Percentiles rank a stretch among this genome's conserved stretches.
Evolutionary conservation across 2,888 invertebrate genomes (phyloP).

Genomic region (Syrista parreyssii): DNA sequence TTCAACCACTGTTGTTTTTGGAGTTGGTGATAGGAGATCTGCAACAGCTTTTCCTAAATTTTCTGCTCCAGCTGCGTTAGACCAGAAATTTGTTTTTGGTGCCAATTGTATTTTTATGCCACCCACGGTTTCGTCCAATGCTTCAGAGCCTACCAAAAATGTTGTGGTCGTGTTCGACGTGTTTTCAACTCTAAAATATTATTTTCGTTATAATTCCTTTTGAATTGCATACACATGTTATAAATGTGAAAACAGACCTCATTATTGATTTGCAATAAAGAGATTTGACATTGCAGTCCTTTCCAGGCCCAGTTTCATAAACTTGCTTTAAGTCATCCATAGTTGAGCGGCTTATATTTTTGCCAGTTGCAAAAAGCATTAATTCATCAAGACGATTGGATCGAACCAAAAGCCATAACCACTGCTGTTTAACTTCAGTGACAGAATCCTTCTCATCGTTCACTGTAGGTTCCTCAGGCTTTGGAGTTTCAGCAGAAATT

Average conservation of each 20-base stretch:
- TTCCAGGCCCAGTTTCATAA: conserved; percentile 56
- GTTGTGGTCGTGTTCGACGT: conserved; percentile 51
- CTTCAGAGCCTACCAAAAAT: conserved; percentile 60
- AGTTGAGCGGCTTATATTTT: conserved; percentile 49
- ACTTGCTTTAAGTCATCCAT: conserved; percentile 58
- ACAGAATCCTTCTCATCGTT: conserved; percentile 20
- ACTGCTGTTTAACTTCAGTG: conserved; percentile 41
- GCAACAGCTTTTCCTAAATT: conserved; percentile 53
- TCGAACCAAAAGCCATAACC: conserved; percentile 57
- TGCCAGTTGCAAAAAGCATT: conserved; percentile 62
- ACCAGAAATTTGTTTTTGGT: conserved; percentile 62
- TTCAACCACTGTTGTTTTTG: conserved; percentile 55
- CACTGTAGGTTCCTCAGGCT: conserved; percentile 23
- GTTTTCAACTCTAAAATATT: conserved; percentile 18
- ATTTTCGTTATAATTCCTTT: neutral
- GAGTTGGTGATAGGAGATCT: conserved; percentile 49
- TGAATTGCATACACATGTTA: neutral
- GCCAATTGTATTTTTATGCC: conserved; percentile 58
- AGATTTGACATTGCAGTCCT: conserved; percentile 61
- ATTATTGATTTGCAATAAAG: conserved; percentile 60
- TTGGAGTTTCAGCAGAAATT: conserved; percentile 10
- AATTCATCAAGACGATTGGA: conserved; percentile 59
- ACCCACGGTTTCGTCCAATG: conserved; percentile 58
- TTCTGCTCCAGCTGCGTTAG: conserved; percentile 58
- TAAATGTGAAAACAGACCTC: conserved; percentile 45